Evolutionary conservation across 2,888 invertebrate genomes (phyloP).

Genomic region (Oxytorus armatus): DNA sequence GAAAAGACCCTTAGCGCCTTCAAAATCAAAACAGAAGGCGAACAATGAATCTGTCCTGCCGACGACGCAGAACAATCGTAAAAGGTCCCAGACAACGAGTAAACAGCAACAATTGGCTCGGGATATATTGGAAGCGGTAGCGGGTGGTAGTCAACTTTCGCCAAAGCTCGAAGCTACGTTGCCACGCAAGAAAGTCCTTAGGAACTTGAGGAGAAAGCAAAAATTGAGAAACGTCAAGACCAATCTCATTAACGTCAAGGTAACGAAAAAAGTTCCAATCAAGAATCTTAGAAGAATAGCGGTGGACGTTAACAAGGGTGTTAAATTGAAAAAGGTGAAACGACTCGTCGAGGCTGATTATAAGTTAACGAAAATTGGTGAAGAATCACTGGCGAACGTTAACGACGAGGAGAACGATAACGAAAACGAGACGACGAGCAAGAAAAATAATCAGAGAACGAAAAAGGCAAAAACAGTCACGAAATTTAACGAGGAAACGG

Average conservation of each 20-base stretch:
- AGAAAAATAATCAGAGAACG: conserved; percentile 76
- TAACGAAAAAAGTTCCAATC: conserved; percentile 79
- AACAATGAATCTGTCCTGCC: conserved; percentile 81
- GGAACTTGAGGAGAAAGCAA: conserved; percentile 80
- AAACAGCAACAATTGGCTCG: conserved; percentile 78
- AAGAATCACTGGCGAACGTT: conserved; percentile 51
- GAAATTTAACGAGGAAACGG: conserved; percentile 66
- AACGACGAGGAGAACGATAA: conserved; percentile 27
- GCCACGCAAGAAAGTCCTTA: conserved; percentile 81
- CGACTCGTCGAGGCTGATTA: conserved; percentile 60
- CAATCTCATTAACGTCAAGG: conserved; percentile 80
- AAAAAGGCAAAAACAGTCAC: conserved; percentile 73
- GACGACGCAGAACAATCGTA: conserved; percentile 76
- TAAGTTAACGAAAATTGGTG: conserved; percentile 53
- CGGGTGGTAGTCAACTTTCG: conserved; percentile 81
- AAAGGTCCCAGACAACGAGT: conserved; percentile 74
- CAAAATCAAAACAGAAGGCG: conserved; percentile 83
- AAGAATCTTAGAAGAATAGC: conserved; percentile 76
- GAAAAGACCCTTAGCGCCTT: conserved; percentile 84
- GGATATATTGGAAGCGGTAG: conserved; percentile 82
- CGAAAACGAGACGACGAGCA: conserved; percentile 69
- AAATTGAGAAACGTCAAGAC: conserved; percentile 79
- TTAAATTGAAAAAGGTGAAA: conserved; percentile 71
- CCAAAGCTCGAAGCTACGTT: conserved; percentile 80
- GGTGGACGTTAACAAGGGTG: conserved; percentile 74